A percentile compares a stretch with the other conserved stretches of the same genome.
phyloP scores from a whole-genome alignment of 2,113 vertebrate genomes.

The Xiphophorus maculatus region DNA sequence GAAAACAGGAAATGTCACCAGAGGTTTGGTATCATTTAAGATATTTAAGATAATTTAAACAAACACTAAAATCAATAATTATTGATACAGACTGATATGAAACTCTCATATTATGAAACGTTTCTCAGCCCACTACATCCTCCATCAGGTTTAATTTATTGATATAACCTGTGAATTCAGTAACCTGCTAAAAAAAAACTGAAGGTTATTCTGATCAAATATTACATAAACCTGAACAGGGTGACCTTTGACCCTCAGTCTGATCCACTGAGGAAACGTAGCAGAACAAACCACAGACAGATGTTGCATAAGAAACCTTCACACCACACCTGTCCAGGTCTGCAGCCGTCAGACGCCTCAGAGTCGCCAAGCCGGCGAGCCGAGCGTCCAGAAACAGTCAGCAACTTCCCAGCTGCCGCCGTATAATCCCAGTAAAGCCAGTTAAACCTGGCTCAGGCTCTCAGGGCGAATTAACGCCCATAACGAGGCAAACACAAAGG shows the following conservation, averaged over 20 bases:
- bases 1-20: no score
- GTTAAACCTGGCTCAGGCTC: conserved; percentile 30
- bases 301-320: background rate
- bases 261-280: background rate
- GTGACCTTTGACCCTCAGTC: background rate
- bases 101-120: no score
- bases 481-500: conserved; percentile 16
- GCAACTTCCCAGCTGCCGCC: conserved; percentile 21
- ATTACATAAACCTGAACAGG: conserved; percentile 24
- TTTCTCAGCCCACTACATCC: background rate
- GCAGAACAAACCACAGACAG: background rate
- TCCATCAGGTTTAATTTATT: conserved; percentile 1
- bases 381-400: conserved; percentile 25
- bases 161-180: background rate
- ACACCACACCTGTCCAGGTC: background rate
- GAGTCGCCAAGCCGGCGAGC: background rate
- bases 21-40: no score
- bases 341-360: conserved; percentile 5
- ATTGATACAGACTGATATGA: no score
- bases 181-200: background rate
- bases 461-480: background rate
- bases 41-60: no score
- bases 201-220: conserved; percentile 10
- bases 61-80: no score
- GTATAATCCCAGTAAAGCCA: conserved; percentile 46